phyloP scores from a whole-genome alignment of 2,797 vertebrate genomes.

The Premnoplex brunnescens region DNA sequence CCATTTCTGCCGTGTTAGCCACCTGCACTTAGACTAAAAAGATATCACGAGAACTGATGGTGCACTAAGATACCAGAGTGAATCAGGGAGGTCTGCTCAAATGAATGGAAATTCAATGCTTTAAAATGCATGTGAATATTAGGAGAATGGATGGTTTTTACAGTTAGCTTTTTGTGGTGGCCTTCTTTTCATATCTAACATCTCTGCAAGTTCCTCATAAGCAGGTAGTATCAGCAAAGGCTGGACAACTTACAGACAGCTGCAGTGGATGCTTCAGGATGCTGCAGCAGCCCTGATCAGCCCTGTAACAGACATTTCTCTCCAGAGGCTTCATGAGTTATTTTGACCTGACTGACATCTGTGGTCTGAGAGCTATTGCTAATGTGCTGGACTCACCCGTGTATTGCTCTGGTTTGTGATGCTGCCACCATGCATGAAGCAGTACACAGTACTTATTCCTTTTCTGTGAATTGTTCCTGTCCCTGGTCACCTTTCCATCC shows the following conservation, averaged over 20 bases:
- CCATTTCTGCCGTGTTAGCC: background rate
- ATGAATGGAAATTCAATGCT: background rate
- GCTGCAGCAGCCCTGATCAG: background rate
- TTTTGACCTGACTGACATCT: background rate
- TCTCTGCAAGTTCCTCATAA: background rate
- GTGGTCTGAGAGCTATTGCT: background rate
- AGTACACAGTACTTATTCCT: background rate
- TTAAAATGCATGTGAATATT: background rate
- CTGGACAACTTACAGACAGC: background rate
- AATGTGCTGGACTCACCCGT: background rate
- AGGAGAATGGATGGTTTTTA: background rate
- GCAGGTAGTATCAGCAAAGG: background rate
- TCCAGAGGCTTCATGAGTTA: background rate
- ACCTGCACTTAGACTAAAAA: background rate
- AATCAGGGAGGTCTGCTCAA: background rate
- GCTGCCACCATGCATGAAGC: background rate
- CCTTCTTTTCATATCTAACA: background rate
- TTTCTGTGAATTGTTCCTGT: background rate
- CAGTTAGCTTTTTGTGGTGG: background rate
- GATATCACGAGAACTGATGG: background rate
- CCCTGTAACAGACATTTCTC: background rate
- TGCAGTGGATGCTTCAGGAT: background rate
- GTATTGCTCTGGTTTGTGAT: background rate
- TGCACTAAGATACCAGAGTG: background rate
- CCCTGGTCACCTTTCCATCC: background rate